These are phyloP conservation scores for Plestiodon gilberti DNA, from an alignment of 2,113 vertebrate species.

Conservation along the genomic window DNA sequence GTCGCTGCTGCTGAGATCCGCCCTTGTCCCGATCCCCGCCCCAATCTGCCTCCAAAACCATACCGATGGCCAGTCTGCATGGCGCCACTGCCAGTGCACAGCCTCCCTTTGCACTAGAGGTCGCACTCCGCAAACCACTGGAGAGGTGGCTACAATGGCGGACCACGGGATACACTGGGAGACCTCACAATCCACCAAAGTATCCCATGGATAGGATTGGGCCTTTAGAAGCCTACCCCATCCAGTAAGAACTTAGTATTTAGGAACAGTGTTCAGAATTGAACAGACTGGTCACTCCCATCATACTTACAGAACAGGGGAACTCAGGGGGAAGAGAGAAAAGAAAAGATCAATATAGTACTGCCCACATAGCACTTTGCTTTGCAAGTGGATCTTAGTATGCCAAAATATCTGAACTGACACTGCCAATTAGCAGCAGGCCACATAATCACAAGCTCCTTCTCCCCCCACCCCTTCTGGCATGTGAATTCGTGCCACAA, in stretches of 20 bases:
- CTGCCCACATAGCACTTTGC: not conserved
- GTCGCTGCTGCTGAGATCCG: too few relatives aligned
- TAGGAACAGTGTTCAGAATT: not conserved
- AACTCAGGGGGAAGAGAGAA: not conserved
- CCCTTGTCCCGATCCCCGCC: too few relatives aligned
- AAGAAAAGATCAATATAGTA: not conserved
- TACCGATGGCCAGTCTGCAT: too few relatives aligned
- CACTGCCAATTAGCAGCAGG: not conserved
- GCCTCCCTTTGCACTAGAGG: too few relatives aligned
- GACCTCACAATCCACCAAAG: too few relatives aligned
- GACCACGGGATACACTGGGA: too few relatives aligned
- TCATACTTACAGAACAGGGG: not conserved
- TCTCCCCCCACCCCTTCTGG: not conserved
- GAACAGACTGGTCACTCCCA: not conserved
- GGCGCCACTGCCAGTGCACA: too few relatives aligned
- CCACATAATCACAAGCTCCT: not conserved
- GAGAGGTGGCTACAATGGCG: too few relatives aligned
- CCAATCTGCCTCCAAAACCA: too few relatives aligned
- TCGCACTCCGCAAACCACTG: too few relatives aligned
- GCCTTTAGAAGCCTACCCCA: not conserved
- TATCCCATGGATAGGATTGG: too few relatives aligned
- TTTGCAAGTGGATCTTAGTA: not conserved
- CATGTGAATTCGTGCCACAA: not conserved
- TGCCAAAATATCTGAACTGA: not conserved
- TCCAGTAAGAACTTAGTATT: not conserved